phyloP scores from a whole-genome alignment of 2,797 vertebrate species.

The Parambassis ranga region DNA sequence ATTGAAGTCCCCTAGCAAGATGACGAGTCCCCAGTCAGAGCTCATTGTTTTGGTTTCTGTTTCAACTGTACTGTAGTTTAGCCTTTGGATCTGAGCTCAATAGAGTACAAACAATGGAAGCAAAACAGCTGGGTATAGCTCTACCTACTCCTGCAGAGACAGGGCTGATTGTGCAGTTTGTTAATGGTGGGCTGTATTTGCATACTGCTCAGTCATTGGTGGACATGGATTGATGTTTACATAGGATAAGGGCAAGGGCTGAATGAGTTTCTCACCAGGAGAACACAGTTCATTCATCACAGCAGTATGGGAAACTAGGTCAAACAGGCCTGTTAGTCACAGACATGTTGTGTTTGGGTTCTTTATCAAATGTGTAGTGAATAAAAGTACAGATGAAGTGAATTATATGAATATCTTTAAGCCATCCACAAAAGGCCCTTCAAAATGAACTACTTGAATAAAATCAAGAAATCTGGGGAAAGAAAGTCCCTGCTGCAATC shows the following conservation, averaged over 20 bases:
- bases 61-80: too few relatives aligned
- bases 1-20: too few relatives aligned
- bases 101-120: too few relatives aligned
- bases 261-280: neutral
- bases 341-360: neutral
- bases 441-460: neutral
- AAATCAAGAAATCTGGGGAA: conserved; percentile 4
- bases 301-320: neutral
- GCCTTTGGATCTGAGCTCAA: too few relatives aligned
- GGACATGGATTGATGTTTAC: too few relatives aligned
- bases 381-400: too few relatives aligned
- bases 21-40: too few relatives aligned
- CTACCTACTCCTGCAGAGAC: too few relatives aligned
- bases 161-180: neutral
- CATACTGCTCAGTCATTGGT: neutral
- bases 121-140: too few relatives aligned
- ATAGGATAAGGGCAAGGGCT: neutral
- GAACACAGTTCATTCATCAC: conserved; percentile 10
- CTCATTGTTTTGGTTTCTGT: too few relatives aligned
- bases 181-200: neutral
- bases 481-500: conserved; percentile 43
- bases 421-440: neutral
- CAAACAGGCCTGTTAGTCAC: neutral
- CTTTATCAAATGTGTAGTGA: neutral
- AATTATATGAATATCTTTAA: neutral